Evolutionary conservation across 2,113 vertebrate genomes (phyloP).

Genomic region (Protobothrops flavoviridis): DNA sequence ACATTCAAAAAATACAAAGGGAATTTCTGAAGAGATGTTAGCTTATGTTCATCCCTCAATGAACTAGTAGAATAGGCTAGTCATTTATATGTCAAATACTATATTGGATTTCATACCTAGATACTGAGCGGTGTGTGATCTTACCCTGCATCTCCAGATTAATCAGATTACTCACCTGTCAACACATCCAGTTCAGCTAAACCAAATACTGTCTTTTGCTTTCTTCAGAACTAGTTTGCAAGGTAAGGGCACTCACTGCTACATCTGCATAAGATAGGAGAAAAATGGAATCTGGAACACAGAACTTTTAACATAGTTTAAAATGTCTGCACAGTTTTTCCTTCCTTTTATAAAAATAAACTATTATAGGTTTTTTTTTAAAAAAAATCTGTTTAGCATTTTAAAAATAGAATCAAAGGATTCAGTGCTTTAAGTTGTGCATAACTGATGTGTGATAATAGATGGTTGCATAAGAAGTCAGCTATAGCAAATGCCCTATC

Average conservation of each 20-base stretch:
- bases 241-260: neutral
- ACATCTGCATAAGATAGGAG: neutral
- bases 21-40: neutral
- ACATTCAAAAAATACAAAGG: neutral
- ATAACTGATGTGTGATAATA: constrained; percentile 11
- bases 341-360: neutral
- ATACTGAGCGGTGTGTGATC: neutral
- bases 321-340: neutral
- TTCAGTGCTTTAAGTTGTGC: neutral
- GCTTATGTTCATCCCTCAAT: neutral
- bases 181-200: neutral
- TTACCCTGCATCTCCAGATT: neutral
- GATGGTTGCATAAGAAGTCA: neutral
- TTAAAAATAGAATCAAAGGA: constrained; percentile 24
- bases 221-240: neutral
- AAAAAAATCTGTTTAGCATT: neutral
- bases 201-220: neutral
- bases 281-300: neutral
- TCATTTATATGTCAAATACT: neutral
- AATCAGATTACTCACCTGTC: neutral
- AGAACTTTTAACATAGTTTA: neutral
- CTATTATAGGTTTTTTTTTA: neutral
- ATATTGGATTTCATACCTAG: neutral
- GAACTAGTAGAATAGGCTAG: neutral
- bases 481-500: constrained; percentile 8